Evolutionary conservation across 2,113 vertebrate species (phyloP).

Genomic region (Pongo abelii): DNA sequence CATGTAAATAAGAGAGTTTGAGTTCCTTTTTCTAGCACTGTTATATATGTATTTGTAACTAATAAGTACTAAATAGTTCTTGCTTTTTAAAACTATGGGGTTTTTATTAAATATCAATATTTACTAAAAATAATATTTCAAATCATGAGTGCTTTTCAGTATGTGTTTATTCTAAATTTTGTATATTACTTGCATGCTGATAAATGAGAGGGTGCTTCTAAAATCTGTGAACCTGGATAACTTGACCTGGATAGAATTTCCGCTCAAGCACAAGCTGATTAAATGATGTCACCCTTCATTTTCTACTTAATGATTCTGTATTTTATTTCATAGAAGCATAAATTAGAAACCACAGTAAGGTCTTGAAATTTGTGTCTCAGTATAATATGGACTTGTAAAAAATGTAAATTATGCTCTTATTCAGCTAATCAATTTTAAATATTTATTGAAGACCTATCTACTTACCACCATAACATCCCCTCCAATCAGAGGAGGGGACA

Average conservation of each 20-base stretch:
- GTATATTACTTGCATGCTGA: background rate
- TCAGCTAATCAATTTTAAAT: background rate
- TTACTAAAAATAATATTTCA: background rate
- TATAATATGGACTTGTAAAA: background rate
- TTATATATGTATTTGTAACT: background rate
- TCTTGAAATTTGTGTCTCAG: background rate
- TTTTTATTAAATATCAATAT: background rate
- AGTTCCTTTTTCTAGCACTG: background rate
- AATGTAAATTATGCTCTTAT: background rate
- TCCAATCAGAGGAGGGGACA: background rate
- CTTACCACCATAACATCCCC: background rate
- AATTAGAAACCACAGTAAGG: background rate
- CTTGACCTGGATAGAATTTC: background rate
- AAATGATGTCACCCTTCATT: conserved; percentile 43
- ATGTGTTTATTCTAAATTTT: background rate
- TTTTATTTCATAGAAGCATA: background rate
- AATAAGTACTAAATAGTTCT: background rate
- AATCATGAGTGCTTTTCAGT: background rate
- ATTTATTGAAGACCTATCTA: background rate
- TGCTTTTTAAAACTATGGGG: background rate
- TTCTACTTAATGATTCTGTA: background rate
- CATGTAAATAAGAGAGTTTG: conserved; percentile 73
- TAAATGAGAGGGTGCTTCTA: background rate
- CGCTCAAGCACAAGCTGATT: background rate
- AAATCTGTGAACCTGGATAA: background rate